phyloP scores from a whole-genome alignment of 1,140 invertebrate genomes.

The Drosophila quadrilineata region DNA sequence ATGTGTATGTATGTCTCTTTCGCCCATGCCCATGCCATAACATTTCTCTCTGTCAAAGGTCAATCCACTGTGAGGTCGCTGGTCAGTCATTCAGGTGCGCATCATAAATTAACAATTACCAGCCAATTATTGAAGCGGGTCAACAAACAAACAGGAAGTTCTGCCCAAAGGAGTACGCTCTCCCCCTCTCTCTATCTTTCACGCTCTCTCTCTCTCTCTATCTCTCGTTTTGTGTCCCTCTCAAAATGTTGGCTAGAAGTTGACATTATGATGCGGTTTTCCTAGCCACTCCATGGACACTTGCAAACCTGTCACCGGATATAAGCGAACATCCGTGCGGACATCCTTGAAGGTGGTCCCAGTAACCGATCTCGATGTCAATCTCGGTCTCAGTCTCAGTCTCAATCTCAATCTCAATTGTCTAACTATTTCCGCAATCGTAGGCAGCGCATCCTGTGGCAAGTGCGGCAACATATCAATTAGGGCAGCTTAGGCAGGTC shows the following conservation, averaged over 20 bases:
- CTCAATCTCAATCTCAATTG: background rate
- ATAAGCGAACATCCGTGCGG: too few relatives aligned
- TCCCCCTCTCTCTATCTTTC: too few relatives aligned
- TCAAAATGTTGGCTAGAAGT: too few relatives aligned
- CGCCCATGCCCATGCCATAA: too few relatives aligned
- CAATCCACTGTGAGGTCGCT: constrained; percentile 16
- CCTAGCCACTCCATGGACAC: background rate
- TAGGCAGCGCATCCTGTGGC: background rate
- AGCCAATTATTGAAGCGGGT: constrained; percentile 54
- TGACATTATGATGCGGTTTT: too few relatives aligned
- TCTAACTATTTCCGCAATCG: constrained; percentile 6
- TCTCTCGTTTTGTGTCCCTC: too few relatives aligned
- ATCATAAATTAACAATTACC: constrained; percentile 69
- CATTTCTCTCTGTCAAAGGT: constrained; percentile 29
- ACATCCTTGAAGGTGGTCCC: constrained; percentile 20
- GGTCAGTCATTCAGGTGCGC: constrained; percentile 50
- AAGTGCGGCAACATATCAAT: too few relatives aligned
- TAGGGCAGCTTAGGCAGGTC: too few relatives aligned
- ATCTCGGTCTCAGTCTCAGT: background rate
- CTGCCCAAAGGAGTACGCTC: too few relatives aligned
- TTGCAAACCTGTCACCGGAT: constrained; percentile 9
- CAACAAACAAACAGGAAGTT: constrained; percentile 34
- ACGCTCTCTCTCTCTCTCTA: too few relatives aligned
- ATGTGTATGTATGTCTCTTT: too few relatives aligned
- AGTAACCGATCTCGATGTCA: too few relatives aligned